Base-by-base conservation (phyloP, 2,888 invertebrate species). In the Eubasilissa splendida region DNA sequence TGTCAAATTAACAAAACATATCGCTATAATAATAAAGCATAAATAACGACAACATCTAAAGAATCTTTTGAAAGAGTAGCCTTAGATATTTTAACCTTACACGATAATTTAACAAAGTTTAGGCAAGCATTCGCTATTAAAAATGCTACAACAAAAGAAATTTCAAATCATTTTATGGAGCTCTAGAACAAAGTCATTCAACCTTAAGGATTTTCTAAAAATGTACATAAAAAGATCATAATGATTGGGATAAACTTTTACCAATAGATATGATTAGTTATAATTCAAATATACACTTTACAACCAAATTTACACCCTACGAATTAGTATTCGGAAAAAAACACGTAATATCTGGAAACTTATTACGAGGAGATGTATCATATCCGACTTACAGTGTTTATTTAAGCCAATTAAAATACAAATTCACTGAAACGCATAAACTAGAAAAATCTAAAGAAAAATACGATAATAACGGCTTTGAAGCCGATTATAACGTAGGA, bases 21-120 rank as follows among this genome's bases (percentile, higher is more conserved):
- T 3, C 54, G 81, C 2, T 79, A 77, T 68, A 73, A 60, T 3
- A 77, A 74, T 56, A 82, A 78, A 14, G 68, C 70, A 60, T 85
- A 82, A 66, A 81, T 83, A 12, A 84, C 84, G 0, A 81, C 76
- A 0, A 82, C 84, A 1, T 79, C 84, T 1, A 50, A 66, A 0
- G 68, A 79, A 75, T 81, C 85, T 0, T 84, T 84, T 10, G 83
- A 85, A 76, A 63, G 82, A 74, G 59, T 85, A 1, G 80, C 83
- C 1, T 8, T 85, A 14, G 85, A 85, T 52, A 81, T 85, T 7
- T 8, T 77, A 10, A 77, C 70, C 5, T n/a, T 77, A 10, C 77
- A 77, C 14, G 77, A 77, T 42, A 70, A 77, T 42, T 52, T 77
- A n/a, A 77, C 77, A 4, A 77, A 77, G 70, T 77, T 14, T 12